Evolutionary conservation across 2,888 invertebrate species (phyloP), one percentile per base, ranked within the genome.

Genomic region (Blera fallax): DNA sequence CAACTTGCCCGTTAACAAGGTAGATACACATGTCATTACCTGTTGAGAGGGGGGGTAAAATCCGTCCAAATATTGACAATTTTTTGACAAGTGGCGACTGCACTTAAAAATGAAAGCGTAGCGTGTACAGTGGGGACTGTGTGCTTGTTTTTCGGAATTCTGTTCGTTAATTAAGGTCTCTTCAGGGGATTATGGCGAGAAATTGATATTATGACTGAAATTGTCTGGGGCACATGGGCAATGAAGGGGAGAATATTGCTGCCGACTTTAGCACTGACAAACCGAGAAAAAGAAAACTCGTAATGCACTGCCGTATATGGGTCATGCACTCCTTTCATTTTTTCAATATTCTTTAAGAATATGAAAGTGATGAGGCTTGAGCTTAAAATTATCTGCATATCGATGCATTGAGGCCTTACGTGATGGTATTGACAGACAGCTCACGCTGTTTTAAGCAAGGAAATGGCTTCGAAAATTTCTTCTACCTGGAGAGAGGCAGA

Each of bases 101-200:
- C 14, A 24, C 40, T 43, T 48, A 58, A 56, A 74, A 74, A 74
- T 40, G 65, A 76, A 76, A 67, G 64, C 24, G 21, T 34, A 74
- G 67, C 21, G 65, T 45, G 27, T 48, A 56, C 11, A 11, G 43
- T 37, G 54, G 16, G 14, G 1, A 3, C 11, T 34, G 8, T 34
- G 2, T 8, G 34, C 10, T 4, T 32, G n/a, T 48, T 34, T 16
- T 37, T 67, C 21, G 14, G 10, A n/a, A 10, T 29, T 40, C 11
- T 43, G 18, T 8, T 7, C 24, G 11, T 37, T 45, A 43, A 64
- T 64, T 74, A 64, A 50, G 27, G 58, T 24, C 24, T 52, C 62
- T 43, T 29, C 14, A 3, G 48, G 50, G 29, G 73, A 40, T 52
- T 50, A 48, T 16, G 40, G 43, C 64, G 43, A 65, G 43, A 54